phyloP scores from a whole-genome alignment of 2,113 vertebrate genomes.

The Felis chaus region DNA sequence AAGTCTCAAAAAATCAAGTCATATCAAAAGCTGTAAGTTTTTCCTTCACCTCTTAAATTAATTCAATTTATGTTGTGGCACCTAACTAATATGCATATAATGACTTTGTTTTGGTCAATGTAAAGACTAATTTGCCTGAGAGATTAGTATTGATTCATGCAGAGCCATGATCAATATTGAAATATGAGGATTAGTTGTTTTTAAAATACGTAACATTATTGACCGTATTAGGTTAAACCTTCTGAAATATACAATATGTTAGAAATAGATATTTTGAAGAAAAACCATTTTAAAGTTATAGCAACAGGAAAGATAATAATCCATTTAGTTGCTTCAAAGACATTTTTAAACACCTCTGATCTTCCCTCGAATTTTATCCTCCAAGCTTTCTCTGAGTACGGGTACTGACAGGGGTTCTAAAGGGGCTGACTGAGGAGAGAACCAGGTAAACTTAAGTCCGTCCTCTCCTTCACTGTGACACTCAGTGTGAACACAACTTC shows the following conservation, averaged over 20 bases:
- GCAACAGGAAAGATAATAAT: not conserved
- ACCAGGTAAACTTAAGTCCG: not conserved
- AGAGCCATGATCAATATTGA: conserved; percentile 79
- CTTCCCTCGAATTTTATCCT: not conserved
- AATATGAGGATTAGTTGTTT: conserved; percentile 80
- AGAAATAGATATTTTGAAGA: not conserved
- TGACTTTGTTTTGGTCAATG: conserved; percentile 78
- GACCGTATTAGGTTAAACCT: conserved; percentile 26
- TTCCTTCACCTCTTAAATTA: conserved; percentile 71
- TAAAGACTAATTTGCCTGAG: conserved; percentile 77
- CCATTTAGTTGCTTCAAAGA: not conserved
- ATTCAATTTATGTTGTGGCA: conserved; percentile 71
- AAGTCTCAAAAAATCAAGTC: conserved; percentile 44
- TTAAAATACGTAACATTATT: conserved; percentile 75
- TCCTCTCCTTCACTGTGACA: not conserved
- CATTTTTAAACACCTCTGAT: not conserved
- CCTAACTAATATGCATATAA: conserved; percentile 74
- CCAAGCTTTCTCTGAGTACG: not conserved
- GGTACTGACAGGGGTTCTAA: not conserved
- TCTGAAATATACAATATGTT: not conserved
- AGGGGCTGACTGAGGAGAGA: accelerated
- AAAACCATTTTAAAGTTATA: conserved; percentile 28
- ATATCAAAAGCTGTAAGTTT: conserved; percentile 4
- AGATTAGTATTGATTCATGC: conserved; percentile 81
- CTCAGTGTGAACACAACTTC: not conserved